These are phyloP conservation scores for Bombus impatiens DNA, from an alignment of 1,140 invertebrate species.

Conservation along the genomic window DNA sequence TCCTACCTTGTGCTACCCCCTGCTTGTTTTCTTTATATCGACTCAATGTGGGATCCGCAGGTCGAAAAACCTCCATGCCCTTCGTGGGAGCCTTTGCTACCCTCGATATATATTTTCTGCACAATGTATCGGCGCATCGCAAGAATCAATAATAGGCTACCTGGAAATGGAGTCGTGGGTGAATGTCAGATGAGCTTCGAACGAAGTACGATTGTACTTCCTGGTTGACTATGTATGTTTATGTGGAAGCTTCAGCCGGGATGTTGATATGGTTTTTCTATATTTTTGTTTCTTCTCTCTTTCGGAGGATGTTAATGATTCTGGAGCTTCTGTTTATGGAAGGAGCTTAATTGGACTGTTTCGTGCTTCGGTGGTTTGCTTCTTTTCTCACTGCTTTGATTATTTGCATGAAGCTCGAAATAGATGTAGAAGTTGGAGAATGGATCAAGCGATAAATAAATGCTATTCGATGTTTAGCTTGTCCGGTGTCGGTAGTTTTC, in stretches of 20 bases:
- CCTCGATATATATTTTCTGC: not conserved
- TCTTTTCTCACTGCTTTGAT: not conserved
- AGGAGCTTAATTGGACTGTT: not conserved
- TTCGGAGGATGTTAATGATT: not conserved
- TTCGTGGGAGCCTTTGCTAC: not conserved
- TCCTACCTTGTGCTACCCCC: too few species aligned
- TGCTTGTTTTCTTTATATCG: not conserved
- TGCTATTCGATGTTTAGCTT: not conserved
- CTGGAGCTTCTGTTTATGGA: not conserved
- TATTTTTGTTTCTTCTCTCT: not conserved
- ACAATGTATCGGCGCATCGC: not conserved
- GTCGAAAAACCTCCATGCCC: not conserved
- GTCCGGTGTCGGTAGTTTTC: not conserved
- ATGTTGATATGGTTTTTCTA: not conserved
- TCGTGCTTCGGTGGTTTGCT: not conserved
- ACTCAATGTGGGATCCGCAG: too few species aligned
- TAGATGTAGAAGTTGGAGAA: not conserved
- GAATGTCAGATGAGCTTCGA: not conserved
- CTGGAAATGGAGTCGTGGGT: not conserved
- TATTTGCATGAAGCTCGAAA: constrained; percentile 1
- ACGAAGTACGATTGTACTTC: not conserved
- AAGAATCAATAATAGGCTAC: not conserved
- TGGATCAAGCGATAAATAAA: not conserved
- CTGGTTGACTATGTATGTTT: not conserved
- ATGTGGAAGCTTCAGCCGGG: not conserved